Percentiles rank a stretch among this genome's conserved stretches.
Evolutionary conservation across 2,113 vertebrate species (phyloP).

Genomic region (Gymnorhina tibicen): DNA sequence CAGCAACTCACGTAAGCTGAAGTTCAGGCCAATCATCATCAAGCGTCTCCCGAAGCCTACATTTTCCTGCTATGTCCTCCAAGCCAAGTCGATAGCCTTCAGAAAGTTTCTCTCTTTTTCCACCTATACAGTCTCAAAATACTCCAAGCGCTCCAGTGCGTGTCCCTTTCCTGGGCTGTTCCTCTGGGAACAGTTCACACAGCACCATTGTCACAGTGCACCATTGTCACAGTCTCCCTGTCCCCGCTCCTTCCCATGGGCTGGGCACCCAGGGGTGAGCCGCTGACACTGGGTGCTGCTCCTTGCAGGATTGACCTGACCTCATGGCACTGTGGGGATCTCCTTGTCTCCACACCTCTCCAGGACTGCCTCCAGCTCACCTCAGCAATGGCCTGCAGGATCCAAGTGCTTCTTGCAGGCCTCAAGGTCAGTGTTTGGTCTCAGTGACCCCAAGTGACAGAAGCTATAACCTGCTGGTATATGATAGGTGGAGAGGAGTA

Average conservation of each 20-base stretch:
- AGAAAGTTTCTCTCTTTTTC: background rate
- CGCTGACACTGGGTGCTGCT: background rate
- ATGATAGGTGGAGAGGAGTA: background rate
- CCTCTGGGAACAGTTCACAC: background rate
- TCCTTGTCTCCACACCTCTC: background rate
- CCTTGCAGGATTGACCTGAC: background rate
- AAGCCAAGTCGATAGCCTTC: constrained; percentile 46
- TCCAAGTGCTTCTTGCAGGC: constrained; percentile 55
- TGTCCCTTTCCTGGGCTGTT: constrained; percentile 52
- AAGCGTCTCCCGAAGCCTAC: constrained; percentile 70
- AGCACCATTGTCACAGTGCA: constrained; percentile 45
- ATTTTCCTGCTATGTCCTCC: constrained; percentile 68
- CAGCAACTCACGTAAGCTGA: constrained; percentile 89
- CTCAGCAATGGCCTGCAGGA: constrained; percentile 54
- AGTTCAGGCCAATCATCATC: constrained; percentile 94
- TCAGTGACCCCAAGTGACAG: constrained; percentile 74
- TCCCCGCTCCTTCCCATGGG: background rate
- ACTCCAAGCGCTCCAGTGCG: background rate
- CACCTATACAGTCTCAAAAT: constrained; percentile 60
- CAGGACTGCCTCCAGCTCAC: constrained; percentile 52
- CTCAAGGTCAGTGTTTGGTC: constrained; percentile 64
- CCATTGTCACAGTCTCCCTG: constrained; percentile 46
- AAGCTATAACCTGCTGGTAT: constrained; percentile 52
- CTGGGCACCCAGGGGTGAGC: background rate
- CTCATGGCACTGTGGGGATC: constrained; percentile 40